phyloP scores from a whole-genome alignment of 1,140 invertebrate species.

The Periplaneta americana region DNA sequence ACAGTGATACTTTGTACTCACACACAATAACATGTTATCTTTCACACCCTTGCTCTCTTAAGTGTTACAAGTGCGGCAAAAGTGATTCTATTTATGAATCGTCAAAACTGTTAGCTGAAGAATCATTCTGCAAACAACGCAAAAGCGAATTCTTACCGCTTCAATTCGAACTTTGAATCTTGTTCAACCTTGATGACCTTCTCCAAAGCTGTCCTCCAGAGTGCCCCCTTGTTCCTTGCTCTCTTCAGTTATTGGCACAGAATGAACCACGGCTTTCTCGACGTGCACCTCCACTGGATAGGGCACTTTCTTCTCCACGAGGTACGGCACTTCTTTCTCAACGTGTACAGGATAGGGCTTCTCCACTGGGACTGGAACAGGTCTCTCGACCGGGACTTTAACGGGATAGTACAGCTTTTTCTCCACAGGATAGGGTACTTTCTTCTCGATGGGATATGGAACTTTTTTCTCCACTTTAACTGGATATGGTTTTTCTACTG shows the following conservation, averaged over 20 bases:
- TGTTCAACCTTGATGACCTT: background rate
- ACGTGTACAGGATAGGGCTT: background rate
- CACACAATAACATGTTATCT: too few species aligned
- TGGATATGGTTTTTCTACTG: conserved; percentile 52
- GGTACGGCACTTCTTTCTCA: background rate
- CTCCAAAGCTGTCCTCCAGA: background rate
- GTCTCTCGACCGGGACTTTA: background rate
- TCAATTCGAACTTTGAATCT: background rate
- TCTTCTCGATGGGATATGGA: background rate
- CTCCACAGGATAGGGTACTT: background rate
- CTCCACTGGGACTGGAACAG: background rate
- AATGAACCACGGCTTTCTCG: background rate
- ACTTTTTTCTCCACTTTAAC: background rate
- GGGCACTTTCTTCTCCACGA: background rate
- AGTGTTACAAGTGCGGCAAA: too few species aligned
- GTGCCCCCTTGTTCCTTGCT: background rate
- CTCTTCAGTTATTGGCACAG: background rate
- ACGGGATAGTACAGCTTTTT: background rate
- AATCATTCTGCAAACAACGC: too few species aligned
- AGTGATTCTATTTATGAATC: too few species aligned
- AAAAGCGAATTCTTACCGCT: too few species aligned
- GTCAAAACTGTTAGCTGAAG: too few species aligned
- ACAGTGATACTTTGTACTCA: too few species aligned
- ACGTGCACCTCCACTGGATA: background rate
- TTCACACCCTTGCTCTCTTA: too few species aligned